Conservation (phyloP, 2,888 invertebrate genomes). For the Tolmerus cingulatus region DNA sequence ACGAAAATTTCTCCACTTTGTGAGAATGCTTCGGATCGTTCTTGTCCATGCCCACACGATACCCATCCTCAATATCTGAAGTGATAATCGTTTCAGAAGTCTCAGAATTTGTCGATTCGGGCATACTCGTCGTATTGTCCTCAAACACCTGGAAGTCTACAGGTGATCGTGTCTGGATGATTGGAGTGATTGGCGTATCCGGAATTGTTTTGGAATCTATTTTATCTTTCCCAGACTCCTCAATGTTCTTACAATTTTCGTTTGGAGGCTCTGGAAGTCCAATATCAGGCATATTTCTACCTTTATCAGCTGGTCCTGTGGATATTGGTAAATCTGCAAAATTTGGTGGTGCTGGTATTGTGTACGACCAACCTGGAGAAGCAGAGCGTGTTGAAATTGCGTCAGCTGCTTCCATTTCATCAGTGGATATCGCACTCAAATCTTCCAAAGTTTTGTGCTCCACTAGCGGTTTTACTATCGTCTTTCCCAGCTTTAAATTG, state of each 20-base stretch:
- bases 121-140: neutral
- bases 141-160: conserved; percentile 38
- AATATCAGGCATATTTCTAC: neutral
- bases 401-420: neutral
- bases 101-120: neutral
- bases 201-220: conserved; percentile 7
- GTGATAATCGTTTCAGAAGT: conserved; percentile 45
- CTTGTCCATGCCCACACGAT: conserved; percentile 48
- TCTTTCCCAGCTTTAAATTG: conserved; percentile 61
- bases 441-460: conserved; percentile 52
- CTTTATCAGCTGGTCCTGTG: neutral
- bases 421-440: conserved; percentile 40
- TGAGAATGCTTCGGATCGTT: neutral
- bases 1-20: neutral
- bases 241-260: neutral
- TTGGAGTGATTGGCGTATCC: conserved; percentile 50
- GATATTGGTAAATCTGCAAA: conserved; percentile 55
- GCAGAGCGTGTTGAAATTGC: conserved; percentile 40
- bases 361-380: conserved; percentile 51
- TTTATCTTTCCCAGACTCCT: neutral
- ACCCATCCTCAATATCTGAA: conserved; percentile 54
- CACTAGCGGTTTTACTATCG: conserved; percentile 50
- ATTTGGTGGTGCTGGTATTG: conserved; percentile 59
- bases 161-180: conserved; percentile 22
- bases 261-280: neutral